phyloP scores from a whole-genome alignment of 2,888 invertebrate species.

The Trachelus iudaicus region DNA sequence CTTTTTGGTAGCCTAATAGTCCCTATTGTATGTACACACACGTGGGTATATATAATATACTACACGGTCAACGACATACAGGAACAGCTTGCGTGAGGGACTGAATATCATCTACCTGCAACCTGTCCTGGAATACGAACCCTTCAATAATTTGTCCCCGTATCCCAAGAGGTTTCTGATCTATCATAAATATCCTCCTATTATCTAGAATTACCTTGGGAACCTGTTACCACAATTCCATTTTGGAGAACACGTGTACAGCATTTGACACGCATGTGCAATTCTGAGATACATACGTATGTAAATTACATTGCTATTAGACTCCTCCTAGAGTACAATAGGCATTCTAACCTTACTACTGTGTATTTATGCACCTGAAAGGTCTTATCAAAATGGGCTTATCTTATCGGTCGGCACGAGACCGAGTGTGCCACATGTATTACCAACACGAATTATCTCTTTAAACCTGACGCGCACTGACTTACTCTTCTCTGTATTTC shows the following conservation, averaged over 20 bases:
- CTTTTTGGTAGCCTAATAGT: conserved; percentile 17
- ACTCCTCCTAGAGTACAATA: background rate
- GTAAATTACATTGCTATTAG: background rate
- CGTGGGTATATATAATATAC: background rate
- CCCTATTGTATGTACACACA: conserved; percentile 7
- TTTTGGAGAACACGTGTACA: background rate
- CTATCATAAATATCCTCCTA: background rate
- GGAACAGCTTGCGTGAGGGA: background rate
- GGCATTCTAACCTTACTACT: background rate
- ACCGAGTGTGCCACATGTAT: conserved; percentile 20
- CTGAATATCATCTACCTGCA: conserved; percentile 9
- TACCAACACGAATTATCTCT: conserved; percentile 1
- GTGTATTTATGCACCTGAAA: conserved; percentile 15
- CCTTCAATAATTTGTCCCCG: background rate
- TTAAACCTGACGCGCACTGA: background rate
- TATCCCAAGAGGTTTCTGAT: background rate
- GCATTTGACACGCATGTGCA: background rate
- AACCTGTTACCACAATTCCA: background rate
- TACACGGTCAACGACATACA: background rate
- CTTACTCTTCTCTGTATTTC: background rate
- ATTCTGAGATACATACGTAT: background rate
- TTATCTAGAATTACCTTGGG: background rate
- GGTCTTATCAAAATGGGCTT: conserved; percentile 29
- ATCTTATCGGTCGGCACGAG: conserved; percentile 32
- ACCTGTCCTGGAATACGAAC: conserved; percentile 10